Conservation (phyloP, 2,797 vertebrate species). For the Gambelia wislizenii region DNA sequence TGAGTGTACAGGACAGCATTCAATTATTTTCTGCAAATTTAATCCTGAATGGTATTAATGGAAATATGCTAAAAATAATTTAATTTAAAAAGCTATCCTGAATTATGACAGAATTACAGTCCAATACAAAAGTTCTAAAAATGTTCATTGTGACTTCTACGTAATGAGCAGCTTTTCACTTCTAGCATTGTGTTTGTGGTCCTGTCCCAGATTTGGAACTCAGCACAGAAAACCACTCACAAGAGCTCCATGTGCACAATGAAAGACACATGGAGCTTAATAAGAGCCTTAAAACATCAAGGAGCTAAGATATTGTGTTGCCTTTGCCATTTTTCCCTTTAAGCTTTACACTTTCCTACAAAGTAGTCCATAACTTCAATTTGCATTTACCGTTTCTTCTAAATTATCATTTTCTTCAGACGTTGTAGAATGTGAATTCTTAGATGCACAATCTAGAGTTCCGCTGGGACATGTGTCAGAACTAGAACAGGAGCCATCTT, state of each 20-base stretch:
- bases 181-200: not conserved
- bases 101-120: not conserved
- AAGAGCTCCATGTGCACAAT: not conserved
- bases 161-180: not conserved
- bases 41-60: not conserved
- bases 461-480: not conserved
- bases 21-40: not conserved
- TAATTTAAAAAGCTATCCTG: not conserved
- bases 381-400: constrained; percentile 10
- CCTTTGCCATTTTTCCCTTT: no score
- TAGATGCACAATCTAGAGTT: constrained; percentile 20
- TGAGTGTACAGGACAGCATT: not conserved
- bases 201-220: not conserved
- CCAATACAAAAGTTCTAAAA: not conserved
- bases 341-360: not conserved
- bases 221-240: not conserved
- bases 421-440: constrained; percentile 68
- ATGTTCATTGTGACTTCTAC: not conserved
- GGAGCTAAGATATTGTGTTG: not conserved
- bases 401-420: constrained; percentile 13
- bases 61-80: not conserved
- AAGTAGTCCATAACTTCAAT: not conserved
- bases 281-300: not conserved
- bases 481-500: constrained; percentile 7
- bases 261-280: not conserved